Evolutionary conservation across 2,113 vertebrate genomes (phyloP).

Genomic region (Ptychochromis oligacanthus): DNA sequence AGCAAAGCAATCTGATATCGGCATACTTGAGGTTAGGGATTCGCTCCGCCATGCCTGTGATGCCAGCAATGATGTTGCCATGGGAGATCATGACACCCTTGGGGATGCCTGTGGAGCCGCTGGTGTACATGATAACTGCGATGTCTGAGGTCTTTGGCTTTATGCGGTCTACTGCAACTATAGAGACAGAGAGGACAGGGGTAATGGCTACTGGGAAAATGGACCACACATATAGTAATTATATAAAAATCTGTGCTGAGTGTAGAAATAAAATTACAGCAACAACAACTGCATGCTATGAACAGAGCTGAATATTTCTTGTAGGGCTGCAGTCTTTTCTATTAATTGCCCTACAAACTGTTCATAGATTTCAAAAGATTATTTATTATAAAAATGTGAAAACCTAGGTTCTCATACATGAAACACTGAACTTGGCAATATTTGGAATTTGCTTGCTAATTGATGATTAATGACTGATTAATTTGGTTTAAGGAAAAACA

Average conservation of each 20-base stretch:
- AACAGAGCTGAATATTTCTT: neutral
- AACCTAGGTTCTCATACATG: neutral
- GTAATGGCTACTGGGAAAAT: slow-evolving; percentile 11
- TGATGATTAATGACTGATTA: neutral
- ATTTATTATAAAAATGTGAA: neutral
- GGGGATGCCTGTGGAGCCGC: slow-evolving; percentile 95
- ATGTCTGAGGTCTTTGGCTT: slow-evolving; percentile 86
- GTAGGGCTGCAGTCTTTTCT: neutral
- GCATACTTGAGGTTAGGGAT: slow-evolving; percentile 91
- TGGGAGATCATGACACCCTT: slow-evolving; percentile 99
- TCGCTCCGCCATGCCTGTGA: slow-evolving; percentile 95
- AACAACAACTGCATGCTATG: neutral
- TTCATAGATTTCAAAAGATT: neutral
- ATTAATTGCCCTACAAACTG: too few relatives aligned
- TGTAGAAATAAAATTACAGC: neutral
- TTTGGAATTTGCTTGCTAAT: neutral
- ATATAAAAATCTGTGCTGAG: neutral
- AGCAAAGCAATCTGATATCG: neutral
- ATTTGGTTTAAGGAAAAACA: neutral
- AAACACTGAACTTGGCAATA: too few relatives aligned
- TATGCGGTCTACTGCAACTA: slow-evolving; percentile 78
- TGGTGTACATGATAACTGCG: slow-evolving; percentile 99
- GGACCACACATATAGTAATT: neutral
- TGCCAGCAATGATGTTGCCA: slow-evolving; percentile 92
- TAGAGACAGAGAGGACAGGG: neutral